These are phyloP conservation scores for Rhinopithecus roxellana DNA, from an alignment of 2,113 vertebrate species.

Conservation along the genomic window DNA sequence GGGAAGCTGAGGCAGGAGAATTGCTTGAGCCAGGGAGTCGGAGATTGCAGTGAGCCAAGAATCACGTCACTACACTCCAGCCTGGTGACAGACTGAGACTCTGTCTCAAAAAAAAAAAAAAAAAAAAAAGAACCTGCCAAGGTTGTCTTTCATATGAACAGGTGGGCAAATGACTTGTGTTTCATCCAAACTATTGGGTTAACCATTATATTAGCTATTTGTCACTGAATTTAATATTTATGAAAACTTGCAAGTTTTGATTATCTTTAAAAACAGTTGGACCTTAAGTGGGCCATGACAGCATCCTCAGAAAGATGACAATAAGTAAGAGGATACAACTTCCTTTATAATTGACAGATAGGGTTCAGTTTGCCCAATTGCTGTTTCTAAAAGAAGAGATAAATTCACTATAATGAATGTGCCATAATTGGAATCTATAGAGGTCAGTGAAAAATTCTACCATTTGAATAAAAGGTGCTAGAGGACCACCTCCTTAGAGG, in stretches of 20 bases:
- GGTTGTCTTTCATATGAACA: neutral
- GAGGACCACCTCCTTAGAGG: neutral
- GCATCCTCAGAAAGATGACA: neutral
- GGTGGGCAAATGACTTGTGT: neutral
- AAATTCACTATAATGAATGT: neutral
- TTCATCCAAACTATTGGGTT: neutral
- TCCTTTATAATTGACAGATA: neutral
- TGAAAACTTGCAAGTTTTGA: neutral
- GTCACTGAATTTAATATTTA: neutral
- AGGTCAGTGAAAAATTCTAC: neutral
- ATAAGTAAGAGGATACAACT: neutral
- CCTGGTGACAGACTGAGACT: no score
- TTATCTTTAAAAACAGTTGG: neutral
- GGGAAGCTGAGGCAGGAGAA: no score
- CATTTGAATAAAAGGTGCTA: neutral
- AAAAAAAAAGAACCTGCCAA: neutral
- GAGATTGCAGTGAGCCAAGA: no score
- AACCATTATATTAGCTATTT: neutral
- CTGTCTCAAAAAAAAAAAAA: no score
- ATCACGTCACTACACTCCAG: no score
- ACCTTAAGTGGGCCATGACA: neutral
- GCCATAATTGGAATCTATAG: neutral
- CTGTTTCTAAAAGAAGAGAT: neutral
- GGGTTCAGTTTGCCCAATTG: neutral
- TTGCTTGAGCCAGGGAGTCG: no score